Evolutionary conservation across 2,888 invertebrate genomes (phyloP).

Genomic region (Lycia hirtaria): DNA sequence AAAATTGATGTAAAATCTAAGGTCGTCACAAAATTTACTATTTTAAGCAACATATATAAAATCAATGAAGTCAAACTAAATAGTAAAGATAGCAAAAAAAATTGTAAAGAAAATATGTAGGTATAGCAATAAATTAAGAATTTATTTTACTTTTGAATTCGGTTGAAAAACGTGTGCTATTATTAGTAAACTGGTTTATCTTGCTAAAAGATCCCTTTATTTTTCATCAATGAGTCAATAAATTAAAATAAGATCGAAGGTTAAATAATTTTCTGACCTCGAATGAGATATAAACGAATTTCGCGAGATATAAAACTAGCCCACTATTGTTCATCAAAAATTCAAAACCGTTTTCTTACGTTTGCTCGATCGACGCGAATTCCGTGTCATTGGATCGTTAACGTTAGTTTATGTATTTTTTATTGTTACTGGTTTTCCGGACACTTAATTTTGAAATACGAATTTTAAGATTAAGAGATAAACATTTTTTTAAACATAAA

Average conservation of each 20-base stretch:
- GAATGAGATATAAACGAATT: slow-evolving; percentile 5
- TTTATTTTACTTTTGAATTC: too few species aligned
- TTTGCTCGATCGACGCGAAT: slow-evolving; percentile 14
- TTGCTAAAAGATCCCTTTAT: neutral
- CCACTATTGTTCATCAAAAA: slow-evolving; percentile 8
- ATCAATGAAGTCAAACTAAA: too few species aligned
- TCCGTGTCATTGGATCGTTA: slow-evolving; percentile 18
- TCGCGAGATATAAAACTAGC: slow-evolving; percentile 8
- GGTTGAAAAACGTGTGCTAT: too few species aligned
- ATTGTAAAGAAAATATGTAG: too few species aligned
- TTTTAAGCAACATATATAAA: too few species aligned
- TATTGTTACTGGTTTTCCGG: slow-evolving; percentile 17
- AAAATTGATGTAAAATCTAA: too few species aligned
- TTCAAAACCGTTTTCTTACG: slow-evolving; percentile 16
- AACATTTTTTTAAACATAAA: neutral
- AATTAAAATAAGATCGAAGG: neutral
- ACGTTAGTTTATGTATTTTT: slow-evolving; percentile 14
- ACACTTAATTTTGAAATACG: slow-evolving; percentile 9
- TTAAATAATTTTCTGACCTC: slow-evolving; percentile 9
- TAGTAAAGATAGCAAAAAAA: too few species aligned
- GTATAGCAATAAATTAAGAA: too few species aligned
- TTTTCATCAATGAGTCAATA: neutral
- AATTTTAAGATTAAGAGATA: slow-evolving; percentile 5
- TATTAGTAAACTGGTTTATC: neutral
- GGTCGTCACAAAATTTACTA: too few species aligned